Conservation (phyloP, 64 coral and sea anemone species). For the Trachythela sp. region DNA sequence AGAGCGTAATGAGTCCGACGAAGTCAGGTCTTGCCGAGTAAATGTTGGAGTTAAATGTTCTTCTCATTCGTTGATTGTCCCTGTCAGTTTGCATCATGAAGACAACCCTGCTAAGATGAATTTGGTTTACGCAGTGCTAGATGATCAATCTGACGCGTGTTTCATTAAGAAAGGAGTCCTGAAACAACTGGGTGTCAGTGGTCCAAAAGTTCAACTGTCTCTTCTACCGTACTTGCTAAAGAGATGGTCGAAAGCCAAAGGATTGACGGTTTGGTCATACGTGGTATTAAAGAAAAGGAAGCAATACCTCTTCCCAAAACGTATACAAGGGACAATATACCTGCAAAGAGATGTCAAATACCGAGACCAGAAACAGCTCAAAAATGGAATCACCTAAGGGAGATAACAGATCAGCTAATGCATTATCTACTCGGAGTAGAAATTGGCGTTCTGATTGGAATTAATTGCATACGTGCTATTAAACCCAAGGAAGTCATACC, state of each 20-base stretch:
- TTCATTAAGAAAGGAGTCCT: not conserved
- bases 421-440: not conserved
- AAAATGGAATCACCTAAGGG: not conserved
- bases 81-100: not conserved
- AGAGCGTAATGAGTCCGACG: not conserved
- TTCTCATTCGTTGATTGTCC: slow-evolving; percentile 7
- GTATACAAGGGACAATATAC: not conserved
- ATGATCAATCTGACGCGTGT: not conserved
- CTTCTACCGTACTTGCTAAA: too few species aligned
- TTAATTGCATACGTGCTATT: slow-evolving; percentile 33
- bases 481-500: slow-evolving; percentile 62
- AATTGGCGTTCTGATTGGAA: not conserved
- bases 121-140: not conserved
- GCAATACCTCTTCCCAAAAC: not conserved
- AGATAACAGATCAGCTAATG: not conserved
- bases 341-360: not conserved
- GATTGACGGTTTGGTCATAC: not conserved
- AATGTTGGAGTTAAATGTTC: not conserved
- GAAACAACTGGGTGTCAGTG: not conserved
- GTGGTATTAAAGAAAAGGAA: slow-evolving; percentile 3
- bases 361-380: not conserved
- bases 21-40: not conserved
- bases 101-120: not conserved
- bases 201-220: not conserved
- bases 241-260: not conserved